Percentiles rank a stretch among this genome's conserved stretches.
These are phyloP conservation scores for Lepas anatifera DNA, from an alignment of 2,888 invertebrate genomes.

Conservation along the genomic window DNA sequence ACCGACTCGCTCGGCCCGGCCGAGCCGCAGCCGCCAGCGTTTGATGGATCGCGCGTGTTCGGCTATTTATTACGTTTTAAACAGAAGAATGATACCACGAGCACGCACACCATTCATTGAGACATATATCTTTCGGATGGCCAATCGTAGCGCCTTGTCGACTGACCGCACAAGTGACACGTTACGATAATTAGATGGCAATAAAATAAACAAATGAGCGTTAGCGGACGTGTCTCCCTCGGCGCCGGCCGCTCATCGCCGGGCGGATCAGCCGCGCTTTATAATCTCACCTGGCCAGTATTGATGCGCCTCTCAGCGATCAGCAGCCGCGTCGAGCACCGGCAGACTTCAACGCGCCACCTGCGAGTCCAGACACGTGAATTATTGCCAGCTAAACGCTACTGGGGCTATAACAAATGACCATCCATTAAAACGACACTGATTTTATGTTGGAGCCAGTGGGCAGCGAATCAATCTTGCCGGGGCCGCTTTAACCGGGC, in stretches of 20 bases:
- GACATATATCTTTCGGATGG: background rate
- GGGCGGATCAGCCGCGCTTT: no score
- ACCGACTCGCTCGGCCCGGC: no score
- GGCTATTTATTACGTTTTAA: slow-evolving; percentile 9
- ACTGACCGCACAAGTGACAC: background rate
- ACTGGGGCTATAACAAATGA: slow-evolving; percentile 2
- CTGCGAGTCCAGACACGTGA: background rate
- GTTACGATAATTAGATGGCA: background rate
- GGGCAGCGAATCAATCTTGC: slow-evolving; percentile 1
- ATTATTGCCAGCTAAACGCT: slow-evolving; percentile 3
- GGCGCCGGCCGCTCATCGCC: background rate
- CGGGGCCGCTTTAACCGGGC: background rate
- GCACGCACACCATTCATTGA: slow-evolving; percentile 20
- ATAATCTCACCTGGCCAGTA: background rate
- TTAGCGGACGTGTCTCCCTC: no score
- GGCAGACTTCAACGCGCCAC: background rate
- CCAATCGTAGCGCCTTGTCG: background rate
- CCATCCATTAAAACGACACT: slow-evolving; percentile 9
- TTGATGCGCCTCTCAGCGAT: background rate
- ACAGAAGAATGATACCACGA: slow-evolving; percentile 13
- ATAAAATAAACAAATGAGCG: slow-evolving; percentile 1
- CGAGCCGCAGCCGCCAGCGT: background rate
- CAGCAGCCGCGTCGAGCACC: slow-evolving; percentile 1
- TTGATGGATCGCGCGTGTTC: background rate
- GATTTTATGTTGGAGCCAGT: slow-evolving; percentile 10